A percentile compares a stretch with the other conserved stretches of the same genome.
Evolutionary conservation across 1,140 invertebrate species (phyloP).

Genomic region (Aphaenogaster ashmeadi): DNA sequence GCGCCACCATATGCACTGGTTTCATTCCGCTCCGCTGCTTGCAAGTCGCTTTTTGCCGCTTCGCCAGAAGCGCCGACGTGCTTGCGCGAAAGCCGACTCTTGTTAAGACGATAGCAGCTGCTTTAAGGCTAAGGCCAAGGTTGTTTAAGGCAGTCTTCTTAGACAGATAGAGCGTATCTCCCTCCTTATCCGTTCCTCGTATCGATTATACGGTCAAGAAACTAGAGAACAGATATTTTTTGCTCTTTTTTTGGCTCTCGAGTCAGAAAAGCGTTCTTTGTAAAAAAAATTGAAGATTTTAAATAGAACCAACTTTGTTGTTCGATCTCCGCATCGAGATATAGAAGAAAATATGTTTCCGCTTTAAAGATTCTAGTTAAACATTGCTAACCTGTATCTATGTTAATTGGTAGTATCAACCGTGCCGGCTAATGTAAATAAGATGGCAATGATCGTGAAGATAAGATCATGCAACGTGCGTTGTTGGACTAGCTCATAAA

Average conservation of each 20-base stretch:
- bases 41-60: conserved; percentile 60
- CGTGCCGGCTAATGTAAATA: conserved; percentile 51
- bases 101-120: conserved; percentile 58
- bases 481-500: neutral
- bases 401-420: conserved; percentile 49
- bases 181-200: conserved; percentile 10
- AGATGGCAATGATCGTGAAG: conserved; percentile 39
- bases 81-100: conserved; percentile 40
- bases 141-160: conserved; percentile 62
- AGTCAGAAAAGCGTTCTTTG: neutral
- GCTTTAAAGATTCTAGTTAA: neutral
- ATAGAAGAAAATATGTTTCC: conserved; percentile 20
- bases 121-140: conserved; percentile 71
- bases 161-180: conserved; percentile 11
- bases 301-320: neutral
- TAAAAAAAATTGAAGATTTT: neutral
- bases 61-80: conserved; percentile 3
- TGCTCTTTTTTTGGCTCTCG: neutral
- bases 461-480: conserved; percentile 34
- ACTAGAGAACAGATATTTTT: conserved; percentile 39
- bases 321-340: neutral
- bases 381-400: neutral
- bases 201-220: conserved; percentile 53
- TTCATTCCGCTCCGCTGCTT: conserved; percentile 31
- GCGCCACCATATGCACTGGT: conserved; percentile 48